Evolutionary conservation across 2,888 invertebrate genomes (phyloP).

Genomic region (Orthosia gracilis): DNA sequence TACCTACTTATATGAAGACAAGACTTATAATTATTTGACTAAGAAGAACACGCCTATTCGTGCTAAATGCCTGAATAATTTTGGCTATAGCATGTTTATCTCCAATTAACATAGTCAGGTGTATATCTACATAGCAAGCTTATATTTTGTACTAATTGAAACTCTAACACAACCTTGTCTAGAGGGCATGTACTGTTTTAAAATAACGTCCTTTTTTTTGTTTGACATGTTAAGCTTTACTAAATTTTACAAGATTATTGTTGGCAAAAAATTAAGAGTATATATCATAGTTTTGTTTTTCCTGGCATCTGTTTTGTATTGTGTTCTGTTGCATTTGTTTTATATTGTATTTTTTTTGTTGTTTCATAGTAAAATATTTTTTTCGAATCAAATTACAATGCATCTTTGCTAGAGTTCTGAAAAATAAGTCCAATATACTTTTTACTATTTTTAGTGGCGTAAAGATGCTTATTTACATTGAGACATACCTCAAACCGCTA

Average conservation of each 20-base stretch:
- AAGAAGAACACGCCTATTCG: neutral
- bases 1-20: neutral
- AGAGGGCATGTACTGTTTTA: conserved; percentile 61
- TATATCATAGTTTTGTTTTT: neutral
- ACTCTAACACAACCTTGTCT: conserved; percentile 63
- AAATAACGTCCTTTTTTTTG: conserved; percentile 23
- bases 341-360: neutral
- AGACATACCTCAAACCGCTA: conserved; percentile 51
- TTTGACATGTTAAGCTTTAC: conserved; percentile 1
- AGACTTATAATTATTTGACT: too few relatives aligned
- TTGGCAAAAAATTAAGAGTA: neutral
- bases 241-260: neutral
- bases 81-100: conserved; percentile 30
- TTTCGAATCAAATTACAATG: neutral
- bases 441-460: conserved; percentile 35
- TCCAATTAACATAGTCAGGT: conserved; percentile 44
- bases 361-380: neutral
- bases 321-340: too few relatives aligned
- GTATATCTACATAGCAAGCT: conserved; percentile 41
- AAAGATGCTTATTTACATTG: conserved; percentile 52
- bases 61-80: conserved; percentile 25
- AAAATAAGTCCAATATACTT: neutral
- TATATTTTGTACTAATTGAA: conserved; percentile 57
- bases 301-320: too few relatives aligned
- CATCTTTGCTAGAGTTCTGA: neutral